phyloP scores from a whole-genome alignment of 2,888 invertebrate genomes.

The Clitarchus hookeri region DNA sequence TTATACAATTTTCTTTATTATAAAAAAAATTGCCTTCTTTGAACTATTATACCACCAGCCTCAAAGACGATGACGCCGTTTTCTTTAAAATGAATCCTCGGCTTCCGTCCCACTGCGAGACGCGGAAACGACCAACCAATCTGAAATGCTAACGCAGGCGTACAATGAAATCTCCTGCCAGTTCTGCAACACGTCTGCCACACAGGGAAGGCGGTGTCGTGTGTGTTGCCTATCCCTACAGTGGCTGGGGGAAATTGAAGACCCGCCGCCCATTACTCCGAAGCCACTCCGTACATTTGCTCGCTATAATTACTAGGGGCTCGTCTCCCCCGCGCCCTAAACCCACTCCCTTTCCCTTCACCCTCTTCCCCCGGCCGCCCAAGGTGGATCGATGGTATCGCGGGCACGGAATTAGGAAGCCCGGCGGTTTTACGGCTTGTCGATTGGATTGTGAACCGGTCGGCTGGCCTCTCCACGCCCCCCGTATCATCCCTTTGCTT shows the following conservation, averaged over 20 bases:
- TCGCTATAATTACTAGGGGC: constrained; percentile 23
- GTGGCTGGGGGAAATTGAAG: constrained; percentile 22
- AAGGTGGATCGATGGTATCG: constrained; percentile 28
- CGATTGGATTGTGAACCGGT: constrained; percentile 31
- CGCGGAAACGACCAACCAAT: not conserved
- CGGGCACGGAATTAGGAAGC: constrained; percentile 27
- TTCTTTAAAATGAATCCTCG: not conserved
- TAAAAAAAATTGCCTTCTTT: too few species aligned
- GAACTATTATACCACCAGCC: too few species aligned
- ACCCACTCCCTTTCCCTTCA: not conserved
- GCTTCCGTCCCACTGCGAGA: not conserved
- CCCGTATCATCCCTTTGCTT: not conserved
- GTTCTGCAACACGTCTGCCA: not conserved
- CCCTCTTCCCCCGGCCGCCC: not conserved
- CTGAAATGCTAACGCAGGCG: too few species aligned
- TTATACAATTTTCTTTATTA: too few species aligned
- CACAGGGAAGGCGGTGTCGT: not conserved
- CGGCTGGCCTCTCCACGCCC: not conserved
- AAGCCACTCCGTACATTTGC: constrained; percentile 17
- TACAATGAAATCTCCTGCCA: not conserved
- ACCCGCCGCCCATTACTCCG: not conserved
- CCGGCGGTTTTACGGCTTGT: constrained; percentile 30
- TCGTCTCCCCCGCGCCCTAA: not conserved
- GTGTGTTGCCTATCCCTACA: not conserved
- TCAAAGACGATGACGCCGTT: too few species aligned